Evolutionary conservation across 1,140 invertebrate species (phyloP), one percentile per base, ranked within the genome.

Genomic region (Drosophila novamexicana): DNA sequence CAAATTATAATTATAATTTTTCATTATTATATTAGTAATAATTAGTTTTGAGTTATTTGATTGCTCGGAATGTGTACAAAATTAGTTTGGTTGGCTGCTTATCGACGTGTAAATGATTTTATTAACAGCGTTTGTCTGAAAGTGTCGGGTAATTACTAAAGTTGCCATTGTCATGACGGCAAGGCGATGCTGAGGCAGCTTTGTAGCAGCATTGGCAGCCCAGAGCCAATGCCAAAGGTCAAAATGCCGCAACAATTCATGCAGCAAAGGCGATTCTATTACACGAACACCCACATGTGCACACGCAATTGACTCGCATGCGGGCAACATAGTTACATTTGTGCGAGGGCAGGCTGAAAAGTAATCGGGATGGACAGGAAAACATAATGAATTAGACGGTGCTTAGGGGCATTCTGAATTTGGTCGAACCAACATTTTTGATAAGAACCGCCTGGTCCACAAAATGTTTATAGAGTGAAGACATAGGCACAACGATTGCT

Each of bases 121-220:
- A 86, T 79, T 86, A 88, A 64, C 69, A 74, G 64, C 54, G 67
- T 22, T 62, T 70, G 67, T 65, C 72, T 79, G 83, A 66, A 71
- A 67, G 57, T 83, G 82, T 77, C 76, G 76, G 75, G 72, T 88
- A 88, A 86, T 86, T 86, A 88, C 53, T 29, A 73, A 76, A 83
- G 59, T 76, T 79, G 79, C 47, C 71, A 86, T 79, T 70, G 66
- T 80, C 74, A 84, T 77, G 69, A 57, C 78, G 62, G 49, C 57
- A 68, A 63, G 71, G 47, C n/a, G 54, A 54, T 61, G 54, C 49
- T 78, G 62, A 22, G 42, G 12, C 47, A 56, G 74, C 58, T 49
- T 39, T 50, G 37, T 40, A 37, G 59, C 62, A 40, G 59, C 37
- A 16, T 36, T 40, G 14, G 6, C 22, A 58, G 42, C 29, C 34